These are phyloP conservation scores for Campoletis sonorensis DNA, from an alignment of 1,140 invertebrate species.

Conservation along the genomic window DNA sequence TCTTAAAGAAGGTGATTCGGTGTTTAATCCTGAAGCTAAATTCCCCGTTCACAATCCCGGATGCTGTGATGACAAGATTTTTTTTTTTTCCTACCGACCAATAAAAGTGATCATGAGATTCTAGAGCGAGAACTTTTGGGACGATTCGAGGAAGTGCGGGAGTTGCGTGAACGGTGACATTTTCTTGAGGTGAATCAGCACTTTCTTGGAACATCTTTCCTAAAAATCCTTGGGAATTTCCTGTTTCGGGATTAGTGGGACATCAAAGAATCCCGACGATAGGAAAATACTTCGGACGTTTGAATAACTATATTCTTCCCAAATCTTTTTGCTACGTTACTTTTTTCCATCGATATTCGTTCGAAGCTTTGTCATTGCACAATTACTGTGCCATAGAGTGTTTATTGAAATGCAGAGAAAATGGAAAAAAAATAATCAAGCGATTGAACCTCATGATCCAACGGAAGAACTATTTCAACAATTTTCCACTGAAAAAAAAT, in stretches of 20 bases:
- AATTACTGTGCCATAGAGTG: no score
- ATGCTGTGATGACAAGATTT: conserved; percentile 4
- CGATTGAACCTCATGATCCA: no score
- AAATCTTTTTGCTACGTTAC: no score
- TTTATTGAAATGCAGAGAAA: not conserved
- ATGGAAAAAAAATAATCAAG: not conserved
- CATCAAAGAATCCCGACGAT: not conserved
- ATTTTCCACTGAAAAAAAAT: no score
- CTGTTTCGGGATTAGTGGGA: not conserved
- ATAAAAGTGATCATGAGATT: not conserved
- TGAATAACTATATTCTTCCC: no score
- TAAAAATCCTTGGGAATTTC: not conserved
- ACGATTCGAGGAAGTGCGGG: not conserved
- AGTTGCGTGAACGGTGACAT: not conserved
- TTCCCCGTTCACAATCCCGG: not conserved
- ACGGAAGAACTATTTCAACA: conserved; percentile 1
- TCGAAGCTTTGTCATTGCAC: no score
- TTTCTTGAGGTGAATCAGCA: not conserved
- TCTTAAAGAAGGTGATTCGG: conserved; percentile 7
- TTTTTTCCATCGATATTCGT: no score
- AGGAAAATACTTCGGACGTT: not conserved
- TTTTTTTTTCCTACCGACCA: not conserved
- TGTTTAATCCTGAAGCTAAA: not conserved
- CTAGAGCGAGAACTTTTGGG: not conserved
- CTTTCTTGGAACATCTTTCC: not conserved